These are phyloP conservation scores for Hirundo rustica DNA, from an alignment of 2,797 vertebrate species.

Conservation along the genomic window DNA sequence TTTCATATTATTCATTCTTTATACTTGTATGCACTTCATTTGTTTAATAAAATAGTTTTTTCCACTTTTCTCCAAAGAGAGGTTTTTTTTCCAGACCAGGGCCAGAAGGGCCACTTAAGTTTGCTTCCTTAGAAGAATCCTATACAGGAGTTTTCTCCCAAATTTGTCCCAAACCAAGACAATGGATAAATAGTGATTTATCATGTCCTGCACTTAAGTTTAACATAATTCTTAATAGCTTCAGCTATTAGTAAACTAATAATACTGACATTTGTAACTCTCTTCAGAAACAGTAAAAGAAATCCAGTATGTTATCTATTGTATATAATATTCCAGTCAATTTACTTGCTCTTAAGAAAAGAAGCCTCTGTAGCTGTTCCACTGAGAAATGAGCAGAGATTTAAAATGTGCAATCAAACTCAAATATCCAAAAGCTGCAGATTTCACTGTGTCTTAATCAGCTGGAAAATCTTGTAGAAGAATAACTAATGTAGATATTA, in stretches of 20 bases:
- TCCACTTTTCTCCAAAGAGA: no score
- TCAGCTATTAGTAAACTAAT: neutral
- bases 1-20: no score
- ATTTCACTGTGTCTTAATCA: neutral
- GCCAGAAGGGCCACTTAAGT: no score
- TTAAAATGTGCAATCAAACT: neutral
- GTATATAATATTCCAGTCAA: neutral
- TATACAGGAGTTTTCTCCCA: no score
- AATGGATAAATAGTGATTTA: neutral
- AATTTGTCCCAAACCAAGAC: no score
- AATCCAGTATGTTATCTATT: neutral
- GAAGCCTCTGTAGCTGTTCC: fast-evolving
- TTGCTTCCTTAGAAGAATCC: no score
- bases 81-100: no score
- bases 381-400: neutral
- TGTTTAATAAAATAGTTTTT: no score
- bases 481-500: neutral
- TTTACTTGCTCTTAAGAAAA: neutral
- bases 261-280: neutral
- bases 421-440: neutral
- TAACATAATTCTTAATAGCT: neutral
- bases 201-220: neutral
- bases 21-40: no score
- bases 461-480: neutral
- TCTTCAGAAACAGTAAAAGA: neutral